phyloP scores from a whole-genome alignment of 2,888 invertebrate species.

The Merodon equestris region DNA sequence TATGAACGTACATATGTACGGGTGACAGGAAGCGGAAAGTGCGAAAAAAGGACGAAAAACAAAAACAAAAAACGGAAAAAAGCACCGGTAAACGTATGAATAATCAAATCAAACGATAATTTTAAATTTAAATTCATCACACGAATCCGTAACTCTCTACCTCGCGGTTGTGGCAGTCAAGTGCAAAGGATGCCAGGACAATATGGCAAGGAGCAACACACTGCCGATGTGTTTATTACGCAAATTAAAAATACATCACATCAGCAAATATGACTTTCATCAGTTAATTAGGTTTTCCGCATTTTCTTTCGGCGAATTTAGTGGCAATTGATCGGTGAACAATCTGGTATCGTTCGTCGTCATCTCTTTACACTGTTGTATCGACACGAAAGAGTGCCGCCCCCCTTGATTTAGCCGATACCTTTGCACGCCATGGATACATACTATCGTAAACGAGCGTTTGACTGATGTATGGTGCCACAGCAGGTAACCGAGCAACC shows the following conservation, averaged over 20 bases:
- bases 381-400: conserved; percentile 37
- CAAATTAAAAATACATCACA: conserved; percentile 69
- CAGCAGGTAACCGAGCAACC: conserved; percentile 26
- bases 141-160: conserved; percentile 29
- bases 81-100: not conserved
- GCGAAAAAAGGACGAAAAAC: not conserved
- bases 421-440: conserved; percentile 33
- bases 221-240: conserved; percentile 60
- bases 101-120: conserved; percentile 61
- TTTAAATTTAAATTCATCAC: conserved; percentile 65
- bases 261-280: conserved; percentile 74
- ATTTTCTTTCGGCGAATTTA: conserved; percentile 57
- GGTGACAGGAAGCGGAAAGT: no score
- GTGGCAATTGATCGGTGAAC: conserved; percentile 37
- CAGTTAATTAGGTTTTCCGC: conserved; percentile 76
- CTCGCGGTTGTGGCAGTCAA: no score
- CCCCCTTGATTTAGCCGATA: conserved; percentile 52
- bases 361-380: not conserved
- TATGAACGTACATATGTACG: no score
- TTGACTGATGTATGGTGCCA: conserved; percentile 51
- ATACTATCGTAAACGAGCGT: conserved; percentile 58
- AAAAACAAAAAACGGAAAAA: no score
- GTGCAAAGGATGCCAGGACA: no score
- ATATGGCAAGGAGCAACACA: not conserved
- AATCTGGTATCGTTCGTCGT: no score